Conservation (phyloP, 35 echinoderm and acorn worm genomes). For the Hemicentrotus pulcherrimus region DNA sequence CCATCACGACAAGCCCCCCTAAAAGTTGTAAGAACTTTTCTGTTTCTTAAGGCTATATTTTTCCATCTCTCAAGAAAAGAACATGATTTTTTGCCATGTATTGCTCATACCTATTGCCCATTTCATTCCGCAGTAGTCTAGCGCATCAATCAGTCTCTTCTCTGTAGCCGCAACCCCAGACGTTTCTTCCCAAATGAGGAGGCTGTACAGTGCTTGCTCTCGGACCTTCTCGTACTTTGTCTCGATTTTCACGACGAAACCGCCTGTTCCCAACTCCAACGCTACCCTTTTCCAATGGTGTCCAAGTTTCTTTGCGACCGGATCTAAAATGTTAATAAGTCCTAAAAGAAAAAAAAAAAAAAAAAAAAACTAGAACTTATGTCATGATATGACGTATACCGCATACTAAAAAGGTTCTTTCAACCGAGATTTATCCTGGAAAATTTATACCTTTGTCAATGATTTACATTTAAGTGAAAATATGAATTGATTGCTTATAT, state of each 20-base stretch:
- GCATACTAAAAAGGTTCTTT: no score
- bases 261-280: slow-evolving; percentile 74
- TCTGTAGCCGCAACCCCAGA: slow-evolving; percentile 84
- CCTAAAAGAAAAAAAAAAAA: slow-evolving; percentile 40
- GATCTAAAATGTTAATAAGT: slow-evolving; percentile 85
- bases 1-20: no score
- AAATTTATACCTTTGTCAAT: no score
- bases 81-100: no score
- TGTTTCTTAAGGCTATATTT: no score
- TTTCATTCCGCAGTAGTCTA: slow-evolving; percentile 87
- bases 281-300: slow-evolving; percentile 94
- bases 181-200: slow-evolving; percentile 94
- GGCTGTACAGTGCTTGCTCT: slow-evolving; percentile 84
- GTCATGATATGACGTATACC: no score
- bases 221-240: slow-evolving; percentile 76
- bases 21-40: no score
- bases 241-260: slow-evolving; percentile 77
- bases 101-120: slow-evolving; percentile 14
- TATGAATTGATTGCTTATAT: no score
- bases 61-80: no score
- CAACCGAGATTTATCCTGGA: no score
- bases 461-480: no score
- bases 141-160: slow-evolving; percentile 79
- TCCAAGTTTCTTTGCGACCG: slow-evolving; percentile 75
- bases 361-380: not conserved